Evolutionary conservation across 2,888 invertebrate species (phyloP), one percentile per base, ranked within the genome.

Genomic region (Aethes cnicana): DNA sequence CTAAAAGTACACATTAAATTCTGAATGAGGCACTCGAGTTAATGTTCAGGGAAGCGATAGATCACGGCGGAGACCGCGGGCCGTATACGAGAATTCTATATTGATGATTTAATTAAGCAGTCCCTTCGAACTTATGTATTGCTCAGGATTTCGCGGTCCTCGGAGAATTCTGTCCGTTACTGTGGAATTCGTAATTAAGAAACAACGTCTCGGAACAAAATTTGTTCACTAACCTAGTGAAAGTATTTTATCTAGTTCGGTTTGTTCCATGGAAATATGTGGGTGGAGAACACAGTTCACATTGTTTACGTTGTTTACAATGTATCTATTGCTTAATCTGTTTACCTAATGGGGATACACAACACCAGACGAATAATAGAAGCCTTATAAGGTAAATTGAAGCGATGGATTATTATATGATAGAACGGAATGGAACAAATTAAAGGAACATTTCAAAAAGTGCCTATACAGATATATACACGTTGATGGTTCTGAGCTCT

Each of bases 171-270:
- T 69, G 71, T 68, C 72, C 68, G 71, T 68, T 69, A 70, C 70
- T 64, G 58, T 53, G 81, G 83, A 85, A 85, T 84, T 81, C 74
- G 76, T 73, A 84, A 84, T 84, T 84, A 84, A 79, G 79, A 80
- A 76, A 77, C 75, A 74, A 72, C 74, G 70, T 74, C 72, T 75
- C 55, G 62, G 58, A 79, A 77, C 67, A 73, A 80, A 81, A 80
- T 82, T 75, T 73, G 77, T 78, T 80, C 75, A 73, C 72, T 59
- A 74, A 77, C 66, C 73, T 66, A 35, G 57, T 58, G 59, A 42
- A 76, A 78, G 76, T 77, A 76, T 77, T 74, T 72, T 67, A 69
- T 77, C 72, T 75, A 66, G 65, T 68, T 67, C 54, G 68, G 71
- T 60, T 63, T 57, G 52, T 49, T 56, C 54, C 58, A 28, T 44